phyloP scores from a whole-genome alignment of 2,113 vertebrate genomes.

The Falcunculus frontatus region DNA sequence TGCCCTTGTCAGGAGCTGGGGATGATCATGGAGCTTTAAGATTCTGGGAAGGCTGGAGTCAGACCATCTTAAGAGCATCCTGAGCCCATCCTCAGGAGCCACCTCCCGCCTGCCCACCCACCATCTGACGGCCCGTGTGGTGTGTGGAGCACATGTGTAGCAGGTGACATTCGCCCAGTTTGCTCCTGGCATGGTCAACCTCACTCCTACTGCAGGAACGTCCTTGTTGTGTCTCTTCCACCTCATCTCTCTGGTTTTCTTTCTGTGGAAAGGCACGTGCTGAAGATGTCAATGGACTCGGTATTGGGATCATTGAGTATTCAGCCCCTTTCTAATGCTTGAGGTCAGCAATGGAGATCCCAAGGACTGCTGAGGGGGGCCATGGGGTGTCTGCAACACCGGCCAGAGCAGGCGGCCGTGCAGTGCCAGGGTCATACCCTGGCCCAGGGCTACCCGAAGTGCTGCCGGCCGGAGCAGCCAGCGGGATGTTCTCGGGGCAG shows the following conservation, averaged over 20 bases:
- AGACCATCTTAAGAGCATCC: neutral
- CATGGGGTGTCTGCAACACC: fast-evolving
- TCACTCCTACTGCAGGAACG: neutral
- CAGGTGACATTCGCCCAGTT: fast-evolving
- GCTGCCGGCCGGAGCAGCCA: neutral
- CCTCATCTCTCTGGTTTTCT: neutral
- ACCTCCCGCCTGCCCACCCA: fast-evolving
- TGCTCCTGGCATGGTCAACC: neutral
- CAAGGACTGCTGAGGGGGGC: neutral
- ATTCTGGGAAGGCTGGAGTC: neutral
- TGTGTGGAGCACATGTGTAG: neutral
- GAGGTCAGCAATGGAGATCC: neutral
- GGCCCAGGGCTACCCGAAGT: neutral
- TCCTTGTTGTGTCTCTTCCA: neutral
- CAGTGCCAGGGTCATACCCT: fast-evolving
- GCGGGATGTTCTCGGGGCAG: fast-evolving
- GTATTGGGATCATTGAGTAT: fast-evolving
- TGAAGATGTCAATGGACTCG: fast-evolving
- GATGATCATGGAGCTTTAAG: neutral
- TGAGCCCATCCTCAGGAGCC: neutral
- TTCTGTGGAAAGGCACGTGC: neutral
- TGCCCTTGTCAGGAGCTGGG: no score
- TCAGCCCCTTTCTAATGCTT: neutral
- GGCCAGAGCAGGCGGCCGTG: fast-evolving
- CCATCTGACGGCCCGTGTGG: fast-evolving